Conservation (phyloP, 2,888 invertebrate genomes). For the Pyrrhosoma nymphula region DNA sequence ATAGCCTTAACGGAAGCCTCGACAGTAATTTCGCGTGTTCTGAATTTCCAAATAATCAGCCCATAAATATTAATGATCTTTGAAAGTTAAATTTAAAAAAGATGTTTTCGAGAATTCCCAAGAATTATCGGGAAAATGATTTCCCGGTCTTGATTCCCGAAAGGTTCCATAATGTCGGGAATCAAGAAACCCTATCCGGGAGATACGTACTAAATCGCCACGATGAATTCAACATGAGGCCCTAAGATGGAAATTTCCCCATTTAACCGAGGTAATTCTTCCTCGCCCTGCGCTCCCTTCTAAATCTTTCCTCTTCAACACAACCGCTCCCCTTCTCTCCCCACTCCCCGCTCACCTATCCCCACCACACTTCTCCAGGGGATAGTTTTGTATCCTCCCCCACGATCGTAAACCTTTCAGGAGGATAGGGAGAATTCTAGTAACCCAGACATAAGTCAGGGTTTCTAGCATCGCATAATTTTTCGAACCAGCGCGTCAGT, state of each 20-base stretch:
- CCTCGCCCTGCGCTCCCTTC: neutral
- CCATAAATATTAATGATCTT: too few species aligned
- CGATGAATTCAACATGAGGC: neutral
- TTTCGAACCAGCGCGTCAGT: neutral
- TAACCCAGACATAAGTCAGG: neutral
- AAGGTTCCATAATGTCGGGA: too few species aligned
- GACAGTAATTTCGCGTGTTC: too few species aligned
- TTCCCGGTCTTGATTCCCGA: too few species aligned
- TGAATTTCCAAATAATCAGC: too few species aligned
- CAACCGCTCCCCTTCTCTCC: too few species aligned
- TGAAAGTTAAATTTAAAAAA: too few species aligned
- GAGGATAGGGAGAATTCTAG: neutral
- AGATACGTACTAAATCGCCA: neutral
- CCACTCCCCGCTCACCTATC: neutral
- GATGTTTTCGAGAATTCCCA: too few species aligned
- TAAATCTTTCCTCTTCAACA: too few species aligned
- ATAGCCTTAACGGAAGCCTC: too few species aligned
- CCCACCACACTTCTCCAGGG: neutral
- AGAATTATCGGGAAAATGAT: too few species aligned
- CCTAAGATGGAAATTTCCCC: neutral
- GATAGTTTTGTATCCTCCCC: neutral
- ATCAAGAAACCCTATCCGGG: neutral
- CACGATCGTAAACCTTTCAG: neutral
- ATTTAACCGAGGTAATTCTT: neutral
- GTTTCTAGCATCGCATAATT: neutral